phyloP scores from a whole-genome alignment of 2,888 invertebrate species.

The Sinodicranocentrus sp. region DNA sequence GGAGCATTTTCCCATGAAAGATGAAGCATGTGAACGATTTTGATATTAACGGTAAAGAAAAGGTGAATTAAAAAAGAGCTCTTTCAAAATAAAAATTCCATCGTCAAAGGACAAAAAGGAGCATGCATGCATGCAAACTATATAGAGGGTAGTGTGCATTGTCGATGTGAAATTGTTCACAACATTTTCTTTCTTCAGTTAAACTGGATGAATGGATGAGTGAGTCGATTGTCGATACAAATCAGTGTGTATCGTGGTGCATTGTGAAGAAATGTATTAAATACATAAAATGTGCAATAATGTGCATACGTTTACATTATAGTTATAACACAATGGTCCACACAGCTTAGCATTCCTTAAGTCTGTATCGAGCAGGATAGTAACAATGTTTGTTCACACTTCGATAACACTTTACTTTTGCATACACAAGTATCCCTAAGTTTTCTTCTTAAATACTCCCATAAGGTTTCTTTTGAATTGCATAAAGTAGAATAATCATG shows the following conservation, averaged over 20 bases:
- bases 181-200: conserved; percentile 38
- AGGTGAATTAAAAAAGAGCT: conserved; percentile 18
- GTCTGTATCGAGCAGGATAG: too few species aligned
- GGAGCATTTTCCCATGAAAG: conserved; percentile 60
- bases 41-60: conserved; percentile 48
- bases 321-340: conserved; percentile 4
- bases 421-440: background rate
- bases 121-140: conserved; percentile 4
- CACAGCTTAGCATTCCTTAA: too few species aligned
- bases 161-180: conserved; percentile 24
- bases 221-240: conserved; percentile 55
- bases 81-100: conserved; percentile 26
- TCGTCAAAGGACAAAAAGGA: background rate
- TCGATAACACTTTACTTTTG: background rate
- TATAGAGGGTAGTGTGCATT: conserved; percentile 16
- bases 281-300: conserved; percentile 10
- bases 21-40: conserved; percentile 62
- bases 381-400: conserved; percentile 32
- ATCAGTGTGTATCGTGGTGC: conserved; percentile 42
- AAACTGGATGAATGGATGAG: conserved; percentile 60
- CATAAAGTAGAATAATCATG: conserved; percentile 37
- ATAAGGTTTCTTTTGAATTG: conserved; percentile 18
- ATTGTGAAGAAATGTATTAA: conserved; percentile 8
- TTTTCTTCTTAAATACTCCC: background rate
- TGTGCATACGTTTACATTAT: background rate